Evolutionary conservation across 2,113 vertebrate species (phyloP), one percentile per base, ranked within the genome.

Genomic region (Pluvianellus socialis): DNA sequence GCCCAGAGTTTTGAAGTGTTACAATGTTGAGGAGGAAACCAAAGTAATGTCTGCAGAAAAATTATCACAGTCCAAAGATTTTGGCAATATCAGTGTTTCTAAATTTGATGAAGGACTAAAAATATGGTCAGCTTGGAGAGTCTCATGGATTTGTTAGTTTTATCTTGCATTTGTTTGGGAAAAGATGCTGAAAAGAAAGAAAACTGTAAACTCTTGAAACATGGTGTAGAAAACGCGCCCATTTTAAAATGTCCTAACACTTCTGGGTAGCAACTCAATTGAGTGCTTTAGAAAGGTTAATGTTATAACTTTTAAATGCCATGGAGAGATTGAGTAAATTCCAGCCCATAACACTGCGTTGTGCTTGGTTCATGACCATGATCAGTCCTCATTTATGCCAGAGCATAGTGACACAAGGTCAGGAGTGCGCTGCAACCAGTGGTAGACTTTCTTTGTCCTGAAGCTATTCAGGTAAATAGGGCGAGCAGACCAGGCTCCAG

Each of bases 331-430:
- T 21, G 21, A 92, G 35, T 12, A 80, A 79, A 45, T 87, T 94
- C 22, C 17, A 61, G 49, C 2, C 50, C 22, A 4, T 33, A 53
- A 63, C 2, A 24, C 3, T 40, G 20, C 2, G 0, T 35, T 67
- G 12, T 15, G 8, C 12, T 44, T 56, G 35, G 35, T 4, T 61
- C 45, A 38, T 58, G n/a, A 44, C 14, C 27, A 15, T 1, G 0
- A 13, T 30, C 15, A 23, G 5, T 47, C 12, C 32, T 52, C 9
- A 6, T 56, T 70, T 33, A 42, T 17, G 28, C 44, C 33, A 38
- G 59, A 81, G 6, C 3, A 8, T 8, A 55, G 6, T 20, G 27
- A 63, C 27, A 35, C 26, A 63, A 50, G 44, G 68, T 28, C 14
- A 61, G 45, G 24, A 87, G 32, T 8, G 10, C 2, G 1, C 38